phyloP scores from a whole-genome alignment of 2,888 invertebrate species.

The Tuta absoluta region DNA sequence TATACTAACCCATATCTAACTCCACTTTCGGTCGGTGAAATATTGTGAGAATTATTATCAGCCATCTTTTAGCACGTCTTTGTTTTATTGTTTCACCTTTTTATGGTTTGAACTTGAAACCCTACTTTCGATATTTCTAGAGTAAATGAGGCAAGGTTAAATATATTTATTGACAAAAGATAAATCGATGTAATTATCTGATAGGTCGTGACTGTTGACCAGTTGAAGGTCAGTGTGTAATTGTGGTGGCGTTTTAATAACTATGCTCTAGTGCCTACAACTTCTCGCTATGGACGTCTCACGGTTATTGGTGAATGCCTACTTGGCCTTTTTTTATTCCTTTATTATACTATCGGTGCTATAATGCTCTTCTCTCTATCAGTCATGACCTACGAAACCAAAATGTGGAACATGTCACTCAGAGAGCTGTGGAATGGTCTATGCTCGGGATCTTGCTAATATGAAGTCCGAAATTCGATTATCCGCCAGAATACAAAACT shows the following conservation, averaged over 20 bases:
- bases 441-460: too few species aligned
- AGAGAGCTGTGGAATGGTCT: too few species aligned
- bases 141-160: conserved; percentile 58
- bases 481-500: too few species aligned
- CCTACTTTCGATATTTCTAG: conserved; percentile 13
- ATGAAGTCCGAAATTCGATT: too few species aligned
- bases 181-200: conserved; percentile 65
- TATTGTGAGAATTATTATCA: conserved; percentile 48
- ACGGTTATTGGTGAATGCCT: too few species aligned
- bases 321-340: too few species aligned
- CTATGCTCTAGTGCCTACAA: conserved; percentile 46
- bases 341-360: too few species aligned
- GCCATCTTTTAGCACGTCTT: conserved; percentile 22
- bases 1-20: conserved; percentile 61
- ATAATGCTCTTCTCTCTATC: too few species aligned
- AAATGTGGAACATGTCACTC: too few species aligned
- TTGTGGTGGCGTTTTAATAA: conserved; percentile 66
- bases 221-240: conserved; percentile 61
- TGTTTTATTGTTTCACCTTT: conserved; percentile 2
- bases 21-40: conserved; percentile 56
- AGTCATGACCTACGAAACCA: too few species aligned
- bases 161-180: conserved; percentile 62
- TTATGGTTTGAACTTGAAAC: background rate
- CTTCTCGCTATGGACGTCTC: too few species aligned
- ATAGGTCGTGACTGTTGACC: conserved; percentile 74